A percentile compares a stretch with the other conserved stretches of the same genome.
These are phyloP conservation scores for Sebastes kiyomatsui DNA, from an alignment of 2,797 vertebrate species.

Conservation along the genomic window DNA sequence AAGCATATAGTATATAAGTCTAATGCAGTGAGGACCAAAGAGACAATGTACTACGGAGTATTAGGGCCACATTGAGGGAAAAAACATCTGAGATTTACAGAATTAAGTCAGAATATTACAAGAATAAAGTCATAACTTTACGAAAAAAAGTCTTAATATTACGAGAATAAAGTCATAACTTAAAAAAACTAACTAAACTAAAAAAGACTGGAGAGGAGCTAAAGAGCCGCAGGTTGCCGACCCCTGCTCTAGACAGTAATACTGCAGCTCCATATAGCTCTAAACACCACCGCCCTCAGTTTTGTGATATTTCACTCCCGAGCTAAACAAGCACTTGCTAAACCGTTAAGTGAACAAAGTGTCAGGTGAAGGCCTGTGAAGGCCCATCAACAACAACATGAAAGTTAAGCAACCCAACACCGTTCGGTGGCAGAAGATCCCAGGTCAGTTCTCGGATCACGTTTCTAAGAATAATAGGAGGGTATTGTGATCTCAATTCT, in stretches of 20 bases:
- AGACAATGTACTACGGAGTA: too few species aligned
- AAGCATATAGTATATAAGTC: too few species aligned
- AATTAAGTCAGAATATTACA: too few species aligned
- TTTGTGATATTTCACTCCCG: background rate
- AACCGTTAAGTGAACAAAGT: background rate
- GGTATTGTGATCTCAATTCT: background rate
- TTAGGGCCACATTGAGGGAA: too few species aligned
- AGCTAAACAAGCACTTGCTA: background rate
- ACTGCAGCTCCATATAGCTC: background rate
- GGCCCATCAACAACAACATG: slow-evolving; percentile 3
- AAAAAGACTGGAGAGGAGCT: too few species aligned
- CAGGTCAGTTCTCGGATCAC: background rate
- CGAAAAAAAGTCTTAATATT: too few species aligned
- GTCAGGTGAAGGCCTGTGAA: background rate
- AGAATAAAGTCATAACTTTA: too few species aligned
- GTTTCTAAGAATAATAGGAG: background rate
- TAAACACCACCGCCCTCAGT: background rate
- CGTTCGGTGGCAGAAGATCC: background rate
- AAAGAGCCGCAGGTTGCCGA: too few species aligned
- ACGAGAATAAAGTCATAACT: too few species aligned
- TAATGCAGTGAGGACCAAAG: too few species aligned
- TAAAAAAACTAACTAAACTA: too few species aligned
- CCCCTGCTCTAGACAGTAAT: background rate
- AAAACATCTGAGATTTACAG: too few species aligned
- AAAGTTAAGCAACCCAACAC: slow-evolving; percentile 2